Base-by-base conservation (phyloP, 2,888 invertebrate genomes). In the Nebria brevicollis region DNA sequence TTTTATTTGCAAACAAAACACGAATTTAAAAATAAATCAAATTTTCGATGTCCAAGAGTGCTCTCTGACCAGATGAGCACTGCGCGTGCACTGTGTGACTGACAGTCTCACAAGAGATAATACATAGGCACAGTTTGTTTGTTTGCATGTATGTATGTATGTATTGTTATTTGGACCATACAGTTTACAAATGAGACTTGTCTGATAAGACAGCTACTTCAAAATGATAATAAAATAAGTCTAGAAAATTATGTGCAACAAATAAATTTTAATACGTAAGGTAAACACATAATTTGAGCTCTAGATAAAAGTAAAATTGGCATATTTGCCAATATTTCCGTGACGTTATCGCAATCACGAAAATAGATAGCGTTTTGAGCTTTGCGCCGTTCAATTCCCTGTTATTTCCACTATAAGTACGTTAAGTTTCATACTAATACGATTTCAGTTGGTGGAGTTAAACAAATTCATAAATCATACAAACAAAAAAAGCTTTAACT, bases 231-330 rank as follows among this genome's bases (percentile, higher is more conserved):
- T 54, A 54, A 54, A 54, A 54, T 13, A 54, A 54, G 54, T 54
- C 54, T 54, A 54, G 54, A 54, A 54, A 54, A 11, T 2, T 54
- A 54, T 8, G 7, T 54, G 8, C 54, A 54, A 54, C 8, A 7
- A 8, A 54, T 54, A 54, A 54, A 54, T 54, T 11, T 34, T 34
- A 34, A 34, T 54, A 11, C 54, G 54, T 54, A 54, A 54, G 54
- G 54, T 54, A 54, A 54, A 54, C 54, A 54, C 54, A 13, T 54
- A 4, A 54, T 54, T 13, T 13, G 54, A 54, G 54, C 6, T 54
- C 54, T 54, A 54, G 54, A 54, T 54, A 54, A 54, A 54, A 54
- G 54, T 54, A 54, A 54, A 54, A 54, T 54, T 54, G 54, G 54
- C 54, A 8, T 11, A 54, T 11, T 54, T 54, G 54, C 54, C 54